Evolutionary conservation across 53 echinoderm and acorn worm species (phyloP), one percentile per base, ranked within the genome.

Genomic region (Pentamera pediparva): DNA sequence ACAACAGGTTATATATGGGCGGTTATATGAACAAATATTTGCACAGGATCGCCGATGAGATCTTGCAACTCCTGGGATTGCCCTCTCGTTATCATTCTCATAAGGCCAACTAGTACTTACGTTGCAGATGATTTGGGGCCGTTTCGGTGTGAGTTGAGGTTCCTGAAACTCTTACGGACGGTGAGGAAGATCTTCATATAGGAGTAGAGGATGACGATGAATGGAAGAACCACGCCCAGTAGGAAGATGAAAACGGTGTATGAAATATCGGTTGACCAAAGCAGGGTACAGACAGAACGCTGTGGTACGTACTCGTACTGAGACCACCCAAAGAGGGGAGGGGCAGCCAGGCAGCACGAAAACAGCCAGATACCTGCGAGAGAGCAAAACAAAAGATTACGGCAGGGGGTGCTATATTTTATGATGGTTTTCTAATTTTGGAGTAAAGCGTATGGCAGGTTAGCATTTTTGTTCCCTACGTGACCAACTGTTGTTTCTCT

Each of bases 261-360:
- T 13, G 76, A 82, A 33, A 74, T 76, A 57, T 92, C 76, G 3
- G 93, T 92, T 17, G 93, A 92, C 93, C 93, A 92, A 34, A 74
- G 52, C 47, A 92, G 50, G 3, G 93, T 92, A 55, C 93, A 92
- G 43, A 92, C 89, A n/a, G 93, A 89, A 22, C 89, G 48, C 39
- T 71, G 84, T 13, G 77, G 72, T 30, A 92, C 82, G 78, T 78
- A 92, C 50, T 86, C 86, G 56, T 92, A 92, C 15, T 47, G 26
- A 15, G 93, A 92, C 93, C 93, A 92, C 27, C 93, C 93, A 25
- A 89, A 19, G 55, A 83, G 76, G 33, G 93, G 93, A 65, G 93
- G 93, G 32, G 86, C 62, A 8, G 93, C 81, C 11, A 89, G 71
- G 2, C 86, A 58, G 43, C 76, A 79, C 15, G 93, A 89, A 19